Conservation (phyloP, 2,888 invertebrate genomes). For the Andrena camellia region DNA sequence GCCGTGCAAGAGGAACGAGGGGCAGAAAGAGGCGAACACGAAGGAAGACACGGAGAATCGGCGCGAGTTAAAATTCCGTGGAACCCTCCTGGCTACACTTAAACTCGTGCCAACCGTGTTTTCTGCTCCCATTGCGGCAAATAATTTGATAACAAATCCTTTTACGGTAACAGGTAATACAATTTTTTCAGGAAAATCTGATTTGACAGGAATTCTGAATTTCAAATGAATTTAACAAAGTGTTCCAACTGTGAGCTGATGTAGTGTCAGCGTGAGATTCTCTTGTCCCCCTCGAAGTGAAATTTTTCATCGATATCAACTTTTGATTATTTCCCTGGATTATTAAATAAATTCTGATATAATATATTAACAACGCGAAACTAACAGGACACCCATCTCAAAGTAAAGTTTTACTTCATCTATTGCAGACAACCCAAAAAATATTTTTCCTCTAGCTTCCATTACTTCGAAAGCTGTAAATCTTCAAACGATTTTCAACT, state of each 20-base stretch:
- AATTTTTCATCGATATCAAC: too few relatives aligned
- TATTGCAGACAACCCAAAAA: too few relatives aligned
- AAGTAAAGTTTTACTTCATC: too few relatives aligned
- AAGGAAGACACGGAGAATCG: constrained; percentile 21
- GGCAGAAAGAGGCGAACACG: constrained; percentile 27
- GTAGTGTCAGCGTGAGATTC: too few relatives aligned
- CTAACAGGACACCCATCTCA: too few relatives aligned
- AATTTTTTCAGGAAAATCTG: not conserved
- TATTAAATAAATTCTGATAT: too few relatives aligned
- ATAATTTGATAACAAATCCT: constrained; percentile 42
- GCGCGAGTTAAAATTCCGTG: constrained; percentile 67
- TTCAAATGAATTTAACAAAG: not conserved
- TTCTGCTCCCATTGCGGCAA: constrained; percentile 8
- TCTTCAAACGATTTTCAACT: too few relatives aligned
- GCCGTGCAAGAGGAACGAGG: constrained; percentile 36
- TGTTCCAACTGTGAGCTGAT: not conserved
- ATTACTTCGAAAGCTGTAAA: too few relatives aligned
- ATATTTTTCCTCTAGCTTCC: too few relatives aligned
- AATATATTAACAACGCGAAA: too few relatives aligned
- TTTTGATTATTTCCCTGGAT: too few relatives aligned
- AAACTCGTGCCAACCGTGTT: constrained; percentile 54
- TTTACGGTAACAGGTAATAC: constrained; percentile 20
- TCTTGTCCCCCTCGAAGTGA: too few relatives aligned
- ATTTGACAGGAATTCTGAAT: not conserved
- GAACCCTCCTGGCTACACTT: constrained; percentile 39